A percentile compares a stretch with the other conserved stretches of the same genome.
These are phyloP conservation scores for Chlorops oryzae DNA, from an alignment of 1,140 invertebrate species.

Conservation along the genomic window DNA sequence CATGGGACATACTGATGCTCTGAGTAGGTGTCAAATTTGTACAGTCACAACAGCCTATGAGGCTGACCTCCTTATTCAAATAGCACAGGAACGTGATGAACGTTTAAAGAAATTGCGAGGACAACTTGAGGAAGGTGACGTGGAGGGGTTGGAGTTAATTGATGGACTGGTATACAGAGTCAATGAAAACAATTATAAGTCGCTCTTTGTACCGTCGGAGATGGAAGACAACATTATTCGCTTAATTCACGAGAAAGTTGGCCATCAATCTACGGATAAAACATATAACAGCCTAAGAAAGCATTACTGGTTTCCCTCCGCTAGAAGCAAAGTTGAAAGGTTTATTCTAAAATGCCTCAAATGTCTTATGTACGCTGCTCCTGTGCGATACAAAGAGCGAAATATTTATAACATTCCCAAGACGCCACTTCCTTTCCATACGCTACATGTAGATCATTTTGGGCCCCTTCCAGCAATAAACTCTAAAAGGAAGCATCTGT, in stretches of 20 bases:
- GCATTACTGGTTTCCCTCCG: too few species aligned
- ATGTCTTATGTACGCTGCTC: not conserved
- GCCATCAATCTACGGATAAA: slow-evolving; percentile 13
- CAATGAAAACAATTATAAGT: not conserved
- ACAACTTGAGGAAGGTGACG: slow-evolving; percentile 1
- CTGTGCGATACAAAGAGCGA: not conserved
- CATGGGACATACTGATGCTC: slow-evolving; percentile 34
- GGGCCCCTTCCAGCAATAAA: too few species aligned
- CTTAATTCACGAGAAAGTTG: not conserved
- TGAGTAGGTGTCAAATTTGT: slow-evolving; percentile 16
- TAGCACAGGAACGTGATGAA: slow-evolving; percentile 2
- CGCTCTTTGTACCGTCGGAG: slow-evolving; percentile 18
- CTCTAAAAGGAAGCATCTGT: slow-evolving; percentile 29
- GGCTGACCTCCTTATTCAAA: slow-evolving; percentile 3
- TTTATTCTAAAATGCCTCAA: not conserved
- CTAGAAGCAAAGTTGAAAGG: too few species aligned
- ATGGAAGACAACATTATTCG: slow-evolving; percentile 22
- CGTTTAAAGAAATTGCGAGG: not conserved
- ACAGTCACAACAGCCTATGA: not conserved
- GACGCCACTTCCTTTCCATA: not conserved
- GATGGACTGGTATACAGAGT: slow-evolving; percentile 7
- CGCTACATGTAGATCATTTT: too few species aligned
- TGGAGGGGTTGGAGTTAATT: not conserved
- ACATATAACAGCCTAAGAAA: not conserved
- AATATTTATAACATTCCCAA: not conserved